phyloP scores from a whole-genome alignment of 30 jellyfish, hydroid and myxozoan genomes.

The Chrysaora quinquecirrha region DNA sequence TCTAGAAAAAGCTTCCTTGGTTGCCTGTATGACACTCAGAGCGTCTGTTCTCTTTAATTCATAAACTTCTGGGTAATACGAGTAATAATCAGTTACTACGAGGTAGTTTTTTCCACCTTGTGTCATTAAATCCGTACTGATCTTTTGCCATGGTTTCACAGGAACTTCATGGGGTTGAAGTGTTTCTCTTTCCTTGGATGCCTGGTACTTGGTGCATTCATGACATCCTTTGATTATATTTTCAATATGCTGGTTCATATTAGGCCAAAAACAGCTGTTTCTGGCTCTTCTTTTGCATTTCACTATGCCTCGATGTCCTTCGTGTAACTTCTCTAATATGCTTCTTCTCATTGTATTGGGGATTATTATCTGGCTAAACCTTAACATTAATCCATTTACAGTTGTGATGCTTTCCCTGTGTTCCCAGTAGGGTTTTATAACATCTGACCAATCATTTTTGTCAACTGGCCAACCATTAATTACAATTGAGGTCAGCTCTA shows the following conservation, averaged over 20 bases:
- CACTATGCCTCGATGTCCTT: slow-evolving; percentile 39
- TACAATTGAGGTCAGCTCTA: too few relatives aligned
- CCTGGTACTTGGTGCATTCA: too few relatives aligned
- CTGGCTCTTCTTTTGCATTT: slow-evolving; percentile 44
- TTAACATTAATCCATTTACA: slow-evolving; percentile 18
- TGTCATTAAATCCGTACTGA: slow-evolving; percentile 18
- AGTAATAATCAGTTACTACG: neutral
- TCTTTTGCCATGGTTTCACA: neutral
- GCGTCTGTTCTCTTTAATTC: neutral
- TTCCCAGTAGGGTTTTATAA: too few relatives aligned
- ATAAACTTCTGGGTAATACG: slow-evolving; percentile 16
- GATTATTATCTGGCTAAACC: slow-evolving; percentile 13
- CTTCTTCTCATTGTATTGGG: slow-evolving; percentile 11
- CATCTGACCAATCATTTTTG: too few relatives aligned
- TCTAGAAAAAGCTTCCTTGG: slow-evolving; percentile 30
- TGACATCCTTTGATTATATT: slow-evolving; percentile 2
- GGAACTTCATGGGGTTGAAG: slow-evolving; percentile 30
- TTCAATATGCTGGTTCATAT: slow-evolving; percentile 16
- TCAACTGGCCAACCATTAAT: too few relatives aligned
- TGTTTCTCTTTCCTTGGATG: too few relatives aligned
- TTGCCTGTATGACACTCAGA: slow-evolving; percentile 1
- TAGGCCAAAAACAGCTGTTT: slow-evolving; percentile 35
- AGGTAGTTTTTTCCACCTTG: slow-evolving; percentile 9
- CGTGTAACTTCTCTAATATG: slow-evolving; percentile 11
- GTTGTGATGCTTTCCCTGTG: slow-evolving; percentile 16